Percentiles rank a stretch among this genome's conserved stretches.
Evolutionary conservation across 2,888 invertebrate species (phyloP).

Genomic region (Phlogophora meticulosa): DNA sequence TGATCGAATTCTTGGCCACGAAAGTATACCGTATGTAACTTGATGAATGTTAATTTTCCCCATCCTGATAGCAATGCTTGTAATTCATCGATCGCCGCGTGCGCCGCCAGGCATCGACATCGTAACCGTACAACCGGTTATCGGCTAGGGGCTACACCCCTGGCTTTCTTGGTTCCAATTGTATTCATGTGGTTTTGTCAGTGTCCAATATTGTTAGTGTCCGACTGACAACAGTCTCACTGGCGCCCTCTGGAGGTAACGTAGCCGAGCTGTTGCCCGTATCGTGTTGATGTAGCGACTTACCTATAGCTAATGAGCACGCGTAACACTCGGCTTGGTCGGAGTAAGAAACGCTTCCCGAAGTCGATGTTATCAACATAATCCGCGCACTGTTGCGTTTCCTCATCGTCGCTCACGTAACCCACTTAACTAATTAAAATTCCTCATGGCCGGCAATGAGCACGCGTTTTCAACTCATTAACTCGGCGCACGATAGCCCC

Average conservation of each 20-base stretch:
- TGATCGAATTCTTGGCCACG: conserved; percentile 10
- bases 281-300: conserved; percentile 17
- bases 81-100: conserved; percentile 28
- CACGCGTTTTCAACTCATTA: conserved; percentile 81
- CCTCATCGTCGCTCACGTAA: conserved; percentile 76
- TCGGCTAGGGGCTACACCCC: conserved; percentile 29
- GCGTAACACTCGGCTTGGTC: conserved; percentile 50
- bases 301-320: conserved; percentile 49
- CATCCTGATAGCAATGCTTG: not conserved
- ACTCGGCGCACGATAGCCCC: conserved; percentile 67
- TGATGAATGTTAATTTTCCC: conserved; percentile 21
- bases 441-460: conserved; percentile 79
- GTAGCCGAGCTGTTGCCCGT: conserved; percentile 3
- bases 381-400: conserved; percentile 77
- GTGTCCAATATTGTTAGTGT: conserved; percentile 13
- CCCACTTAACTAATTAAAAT: conserved; percentile 85
- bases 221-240: conserved; percentile 32
- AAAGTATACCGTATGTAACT: conserved; percentile 14
- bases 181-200: conserved; percentile 8
- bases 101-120: conserved; percentile 17
- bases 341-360: conserved; percentile 65
- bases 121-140: conserved; percentile 54
- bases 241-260: conserved; percentile 50
- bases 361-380: conserved; percentile 69
- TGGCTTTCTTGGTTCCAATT: conserved; percentile 17